Conservation (phyloP, 2,888 invertebrate species). For the Cabera pusaria region DNA sequence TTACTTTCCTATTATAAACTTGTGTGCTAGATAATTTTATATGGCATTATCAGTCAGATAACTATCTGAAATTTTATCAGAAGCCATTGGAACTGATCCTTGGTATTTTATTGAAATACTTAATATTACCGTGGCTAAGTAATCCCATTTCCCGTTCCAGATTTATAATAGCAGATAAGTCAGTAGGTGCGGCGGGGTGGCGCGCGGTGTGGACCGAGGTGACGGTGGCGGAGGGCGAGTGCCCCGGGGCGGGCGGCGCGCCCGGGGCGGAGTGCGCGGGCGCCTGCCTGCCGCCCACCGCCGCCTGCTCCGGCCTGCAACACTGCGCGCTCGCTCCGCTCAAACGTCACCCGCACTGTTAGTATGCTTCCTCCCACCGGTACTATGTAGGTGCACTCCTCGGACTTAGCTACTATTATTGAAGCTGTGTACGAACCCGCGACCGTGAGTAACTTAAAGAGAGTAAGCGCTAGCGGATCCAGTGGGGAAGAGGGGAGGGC, state of each 20-base stretch:
- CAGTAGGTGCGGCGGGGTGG: slow-evolving; percentile 97
- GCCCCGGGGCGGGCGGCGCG: slow-evolving; percentile 40
- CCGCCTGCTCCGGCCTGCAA: slow-evolving; percentile 69
- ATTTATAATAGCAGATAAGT: slow-evolving; percentile 97
- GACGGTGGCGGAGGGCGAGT: slow-evolving; percentile 67
- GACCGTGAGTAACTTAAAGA: no score
- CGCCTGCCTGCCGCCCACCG: slow-evolving; percentile 66
- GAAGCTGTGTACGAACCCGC: no score
- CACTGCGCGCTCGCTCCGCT: slow-evolving; percentile 89
- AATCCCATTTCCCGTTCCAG: slow-evolving; percentile 79
- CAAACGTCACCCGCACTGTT: slow-evolving; percentile 88
- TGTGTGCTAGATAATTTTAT: no score
- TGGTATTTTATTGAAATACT: no score
- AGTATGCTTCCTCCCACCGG: slow-evolving; percentile 74
- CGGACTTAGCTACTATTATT: neutral
- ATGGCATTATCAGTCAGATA: no score
- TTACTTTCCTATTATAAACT: no score
- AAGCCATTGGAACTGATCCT: no score
- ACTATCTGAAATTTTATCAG: no score
- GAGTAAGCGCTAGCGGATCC: no score
- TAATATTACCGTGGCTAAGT: no score
- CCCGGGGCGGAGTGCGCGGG: slow-evolving; percentile 51
- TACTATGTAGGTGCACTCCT: slow-evolving; percentile 1
- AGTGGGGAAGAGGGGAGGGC: no score
- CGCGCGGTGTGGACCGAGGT: slow-evolving; percentile 98